Percentiles rank a stretch among this genome's conserved stretches.
These are phyloP conservation scores for Ahaetulla prasina DNA, from an alignment of 2,113 vertebrate species.

Conservation along the genomic window DNA sequence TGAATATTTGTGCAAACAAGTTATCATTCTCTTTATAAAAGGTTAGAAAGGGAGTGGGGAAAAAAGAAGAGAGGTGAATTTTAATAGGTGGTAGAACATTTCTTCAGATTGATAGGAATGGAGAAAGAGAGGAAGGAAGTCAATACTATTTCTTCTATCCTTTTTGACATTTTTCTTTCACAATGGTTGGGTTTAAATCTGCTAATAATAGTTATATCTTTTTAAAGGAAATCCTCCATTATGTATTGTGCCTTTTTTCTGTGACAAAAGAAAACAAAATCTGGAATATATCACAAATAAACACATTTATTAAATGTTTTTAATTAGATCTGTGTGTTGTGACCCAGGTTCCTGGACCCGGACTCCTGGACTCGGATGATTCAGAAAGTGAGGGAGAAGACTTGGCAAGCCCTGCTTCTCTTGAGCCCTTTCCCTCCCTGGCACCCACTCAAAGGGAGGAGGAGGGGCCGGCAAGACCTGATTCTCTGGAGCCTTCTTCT, in stretches of 20 bases:
- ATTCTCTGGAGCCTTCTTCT: too few relatives aligned
- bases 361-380: too few relatives aligned
- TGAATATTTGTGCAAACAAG: neutral
- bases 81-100: neutral
- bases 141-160: neutral
- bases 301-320: slow-evolving; percentile 3
- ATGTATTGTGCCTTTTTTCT: neutral
- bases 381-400: too few relatives aligned
- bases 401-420: too few relatives aligned
- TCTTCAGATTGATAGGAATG: neutral
- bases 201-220: neutral
- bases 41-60: neutral
- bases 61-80: neutral
- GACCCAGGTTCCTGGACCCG: too few relatives aligned
- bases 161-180: neutral
- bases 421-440: too few relatives aligned
- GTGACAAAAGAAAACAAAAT: neutral
- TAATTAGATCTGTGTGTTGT: neutral
- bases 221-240: neutral
- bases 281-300: neutral
- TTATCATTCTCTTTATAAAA: slow-evolving; percentile 19
- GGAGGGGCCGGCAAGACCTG: too few relatives aligned
- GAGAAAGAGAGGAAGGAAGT: neutral
- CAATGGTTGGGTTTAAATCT: neutral
- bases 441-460: too few relatives aligned